These are phyloP conservation scores for Azemiops feae DNA, from an alignment of 2,113 vertebrate species.

Conservation along the genomic window DNA sequence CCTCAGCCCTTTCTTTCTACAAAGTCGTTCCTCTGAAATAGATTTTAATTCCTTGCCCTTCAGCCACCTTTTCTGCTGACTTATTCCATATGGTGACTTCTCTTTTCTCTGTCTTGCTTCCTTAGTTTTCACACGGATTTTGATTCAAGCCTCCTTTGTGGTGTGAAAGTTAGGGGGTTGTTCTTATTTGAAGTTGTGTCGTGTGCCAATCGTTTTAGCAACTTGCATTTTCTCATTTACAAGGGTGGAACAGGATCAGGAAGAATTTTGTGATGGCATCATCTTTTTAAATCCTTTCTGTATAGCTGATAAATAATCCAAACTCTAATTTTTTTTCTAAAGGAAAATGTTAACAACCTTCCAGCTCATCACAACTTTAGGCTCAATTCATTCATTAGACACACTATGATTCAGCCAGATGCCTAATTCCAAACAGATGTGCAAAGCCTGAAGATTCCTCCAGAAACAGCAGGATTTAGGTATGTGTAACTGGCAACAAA, in stretches of 20 bases:
- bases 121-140: constrained; percentile 8
- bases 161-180: constrained; percentile 43
- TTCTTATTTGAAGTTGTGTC: constrained; percentile 56
- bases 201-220: constrained; percentile 58
- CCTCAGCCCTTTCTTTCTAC: neutral
- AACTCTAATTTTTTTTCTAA: constrained; percentile 28
- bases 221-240: constrained; percentile 29
- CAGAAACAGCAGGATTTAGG: constrained; percentile 11
- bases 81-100: constrained; percentile 3
- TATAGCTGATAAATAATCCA: constrained; percentile 38
- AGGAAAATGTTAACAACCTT: constrained; percentile 18
- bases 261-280: constrained; percentile 27
- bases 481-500: neutral
- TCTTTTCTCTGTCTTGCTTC: neutral
- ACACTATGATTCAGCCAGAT: constrained; percentile 23
- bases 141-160: constrained; percentile 27
- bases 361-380: constrained; percentile 18
- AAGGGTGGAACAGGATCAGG: constrained; percentile 6
- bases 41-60: neutral
- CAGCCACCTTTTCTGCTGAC: neutral
- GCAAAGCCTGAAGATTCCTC: neutral
- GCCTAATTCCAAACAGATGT: constrained; percentile 5
- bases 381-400: constrained; percentile 8
- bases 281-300: constrained; percentile 25
- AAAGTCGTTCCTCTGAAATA: neutral